These are phyloP conservation scores for Bellardia bayeri DNA, from an alignment of 2,888 invertebrate species.

Conservation along the genomic window DNA sequence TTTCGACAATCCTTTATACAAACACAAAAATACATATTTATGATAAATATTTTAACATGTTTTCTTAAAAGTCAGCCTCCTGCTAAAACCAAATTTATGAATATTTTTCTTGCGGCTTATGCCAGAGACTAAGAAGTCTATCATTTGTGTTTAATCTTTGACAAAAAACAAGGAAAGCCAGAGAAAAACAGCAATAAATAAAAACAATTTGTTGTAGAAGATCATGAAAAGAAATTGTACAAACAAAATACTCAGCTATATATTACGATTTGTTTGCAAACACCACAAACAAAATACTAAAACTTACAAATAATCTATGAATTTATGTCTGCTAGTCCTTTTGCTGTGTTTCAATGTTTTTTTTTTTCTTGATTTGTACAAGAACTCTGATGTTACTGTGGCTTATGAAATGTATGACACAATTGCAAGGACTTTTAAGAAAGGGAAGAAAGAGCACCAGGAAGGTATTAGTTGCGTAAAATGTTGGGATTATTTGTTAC, in stretches of 20 bases:
- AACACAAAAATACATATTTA: slow-evolving; percentile 58
- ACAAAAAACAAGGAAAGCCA: not conserved
- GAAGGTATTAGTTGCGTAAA: slow-evolving; percentile 72
- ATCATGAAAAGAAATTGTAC: slow-evolving; percentile 40
- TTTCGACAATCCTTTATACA: slow-evolving; percentile 52
- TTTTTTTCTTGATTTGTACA: slow-evolving; percentile 6
- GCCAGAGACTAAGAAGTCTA: slow-evolving; percentile 34
- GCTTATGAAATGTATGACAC: slow-evolving; percentile 31
- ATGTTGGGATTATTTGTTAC: slow-evolving; percentile 68
- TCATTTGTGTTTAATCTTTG: slow-evolving; percentile 48
- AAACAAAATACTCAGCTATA: slow-evolving; percentile 56
- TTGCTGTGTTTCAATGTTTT: not conserved
- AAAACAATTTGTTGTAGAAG: slow-evolving; percentile 51
- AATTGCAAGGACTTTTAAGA: slow-evolving; percentile 29
- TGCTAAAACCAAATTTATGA: slow-evolving; percentile 16
- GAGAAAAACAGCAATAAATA: slow-evolving; percentile 35
- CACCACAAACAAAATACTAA: slow-evolving; percentile 48
- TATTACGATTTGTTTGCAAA: slow-evolving; percentile 65
- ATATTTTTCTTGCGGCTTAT: slow-evolving; percentile 5
- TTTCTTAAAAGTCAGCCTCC: not conserved
- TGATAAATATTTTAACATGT: slow-evolving; percentile 39
- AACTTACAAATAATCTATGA: slow-evolving; percentile 66
- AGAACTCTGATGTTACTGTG: slow-evolving; percentile 4
- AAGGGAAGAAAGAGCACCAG: slow-evolving; percentile 13
- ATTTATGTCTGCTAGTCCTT: slow-evolving; percentile 58